phyloP scores from a whole-genome alignment of 2,113 vertebrate species.

The Bothrops jararaca region DNA sequence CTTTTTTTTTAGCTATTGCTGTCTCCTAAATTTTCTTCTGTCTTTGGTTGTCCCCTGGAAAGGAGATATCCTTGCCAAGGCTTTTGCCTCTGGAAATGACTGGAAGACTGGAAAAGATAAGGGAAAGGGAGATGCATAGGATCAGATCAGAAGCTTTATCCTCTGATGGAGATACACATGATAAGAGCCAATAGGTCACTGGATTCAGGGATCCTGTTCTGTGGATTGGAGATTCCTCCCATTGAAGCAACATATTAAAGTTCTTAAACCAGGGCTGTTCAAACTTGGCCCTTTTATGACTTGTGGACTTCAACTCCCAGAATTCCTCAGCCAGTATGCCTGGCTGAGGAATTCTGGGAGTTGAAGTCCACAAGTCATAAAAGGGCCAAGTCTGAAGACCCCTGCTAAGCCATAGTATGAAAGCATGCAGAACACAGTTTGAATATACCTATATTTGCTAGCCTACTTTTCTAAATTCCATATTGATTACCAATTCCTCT shows the following conservation, averaged over 20 bases:
- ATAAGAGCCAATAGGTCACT: not conserved
- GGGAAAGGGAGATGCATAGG: not conserved
- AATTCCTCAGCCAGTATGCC: too few relatives aligned
- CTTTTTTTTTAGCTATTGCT: not conserved
- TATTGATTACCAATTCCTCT: not conserved
- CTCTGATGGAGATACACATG: not conserved
- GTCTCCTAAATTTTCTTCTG: not conserved
- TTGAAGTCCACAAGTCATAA: too few relatives aligned
- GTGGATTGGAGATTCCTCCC: not conserved
- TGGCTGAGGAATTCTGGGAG: too few relatives aligned
- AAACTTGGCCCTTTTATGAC: too few relatives aligned
- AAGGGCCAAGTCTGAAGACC: too few relatives aligned
- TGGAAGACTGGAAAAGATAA: not conserved
- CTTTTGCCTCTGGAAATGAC: not conserved
- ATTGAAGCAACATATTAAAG: not conserved
- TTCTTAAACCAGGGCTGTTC: not conserved
- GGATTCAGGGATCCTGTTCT: not conserved
- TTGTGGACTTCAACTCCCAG: too few relatives aligned
- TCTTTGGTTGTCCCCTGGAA: not conserved
- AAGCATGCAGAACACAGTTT: not conserved
- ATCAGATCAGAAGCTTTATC: not conserved
- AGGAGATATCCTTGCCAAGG: not conserved
- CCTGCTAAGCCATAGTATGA: not conserved
- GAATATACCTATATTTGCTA: not conserved
- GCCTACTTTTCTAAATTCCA: not conserved